phyloP scores from a whole-genome alignment of 2,888 invertebrate species.

The Morpho helenor region DNA sequence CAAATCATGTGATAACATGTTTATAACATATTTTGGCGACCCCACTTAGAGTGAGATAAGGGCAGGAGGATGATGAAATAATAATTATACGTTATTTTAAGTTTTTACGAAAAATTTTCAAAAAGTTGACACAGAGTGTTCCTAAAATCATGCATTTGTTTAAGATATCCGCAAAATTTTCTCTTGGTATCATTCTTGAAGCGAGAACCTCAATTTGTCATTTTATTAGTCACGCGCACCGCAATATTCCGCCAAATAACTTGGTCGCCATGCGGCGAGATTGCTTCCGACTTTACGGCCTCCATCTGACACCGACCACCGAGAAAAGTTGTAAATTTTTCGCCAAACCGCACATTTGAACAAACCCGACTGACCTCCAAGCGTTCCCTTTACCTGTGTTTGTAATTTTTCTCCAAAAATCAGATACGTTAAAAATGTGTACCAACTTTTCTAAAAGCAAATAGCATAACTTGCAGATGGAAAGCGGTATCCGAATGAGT shows the following conservation, averaged over 20 bases:
- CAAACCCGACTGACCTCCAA: slow-evolving; percentile 61
- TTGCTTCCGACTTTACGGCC: slow-evolving; percentile 72
- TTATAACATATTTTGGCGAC: no score
- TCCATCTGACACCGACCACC: slow-evolving; percentile 51
- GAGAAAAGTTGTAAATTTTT: slow-evolving; percentile 75
- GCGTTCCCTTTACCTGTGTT: slow-evolving; percentile 33
- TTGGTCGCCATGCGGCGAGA: slow-evolving; percentile 57
- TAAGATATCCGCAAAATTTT: slow-evolving; percentile 35
- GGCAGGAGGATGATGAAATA: no score
- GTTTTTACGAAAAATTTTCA: no score
- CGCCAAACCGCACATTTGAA: slow-evolving; percentile 71
- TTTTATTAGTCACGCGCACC: slow-evolving; percentile 70
- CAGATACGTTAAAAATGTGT: no score
- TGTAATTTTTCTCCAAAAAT: slow-evolving; percentile 43
- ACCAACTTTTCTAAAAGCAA: no score
- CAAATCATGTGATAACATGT: no score
- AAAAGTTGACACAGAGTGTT: neutral
- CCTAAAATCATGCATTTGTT: slow-evolving; percentile 3
- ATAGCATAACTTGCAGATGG: no score
- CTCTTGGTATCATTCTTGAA: slow-evolving; percentile 41
- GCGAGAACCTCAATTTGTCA: slow-evolving; percentile 67
- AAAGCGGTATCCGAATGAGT: no score
- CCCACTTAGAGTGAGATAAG: no score
- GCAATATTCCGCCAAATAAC: slow-evolving; percentile 72
- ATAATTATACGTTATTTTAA: no score